Percentiles rank a stretch among this genome's conserved stretches.
These are phyloP conservation scores for Drosophila setosimentum DNA, from an alignment of 2,888 invertebrate species.

Conservation along the genomic window DNA sequence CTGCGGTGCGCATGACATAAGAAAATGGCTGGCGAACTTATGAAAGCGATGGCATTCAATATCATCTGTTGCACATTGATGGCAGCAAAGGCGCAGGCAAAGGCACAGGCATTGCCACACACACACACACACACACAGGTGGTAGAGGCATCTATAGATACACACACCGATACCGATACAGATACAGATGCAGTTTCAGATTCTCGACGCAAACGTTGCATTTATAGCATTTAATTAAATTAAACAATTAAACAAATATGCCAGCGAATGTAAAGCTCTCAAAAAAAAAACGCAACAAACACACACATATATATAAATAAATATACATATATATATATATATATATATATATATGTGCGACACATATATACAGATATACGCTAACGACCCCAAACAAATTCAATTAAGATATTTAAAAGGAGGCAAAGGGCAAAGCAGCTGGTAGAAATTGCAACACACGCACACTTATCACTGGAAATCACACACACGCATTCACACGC, in stretches of 20 bases:
- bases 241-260: slow-evolving; percentile 82
- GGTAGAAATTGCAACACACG: slow-evolving; percentile 68
- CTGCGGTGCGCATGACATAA: slow-evolving; percentile 71
- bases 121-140: slow-evolving; percentile 1
- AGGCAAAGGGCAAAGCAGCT: slow-evolving; percentile 34
- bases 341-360: neutral
- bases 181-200: slow-evolving; percentile 20
- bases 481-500: slow-evolving; percentile 11
- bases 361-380: slow-evolving; percentile 8
- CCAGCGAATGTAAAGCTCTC: slow-evolving; percentile 33
- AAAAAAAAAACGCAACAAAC: slow-evolving; percentile 3
- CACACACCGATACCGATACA: neutral
- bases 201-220: slow-evolving; percentile 59
- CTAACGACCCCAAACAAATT: slow-evolving; percentile 67
- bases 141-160: slow-evolving; percentile 19
- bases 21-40: slow-evolving; percentile 60
- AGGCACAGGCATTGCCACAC: neutral
- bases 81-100: slow-evolving; percentile 15
- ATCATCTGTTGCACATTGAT: slow-evolving; percentile 74
- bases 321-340: neutral
- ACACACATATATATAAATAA: neutral
- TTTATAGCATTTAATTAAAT: slow-evolving; percentile 81
- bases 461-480: slow-evolving; percentile 63
- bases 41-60: slow-evolving; percentile 62
- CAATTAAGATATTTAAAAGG: slow-evolving; percentile 70